Conservation (phyloP, 2,888 invertebrate genomes). For the Drosophila prolongata region DNA sequence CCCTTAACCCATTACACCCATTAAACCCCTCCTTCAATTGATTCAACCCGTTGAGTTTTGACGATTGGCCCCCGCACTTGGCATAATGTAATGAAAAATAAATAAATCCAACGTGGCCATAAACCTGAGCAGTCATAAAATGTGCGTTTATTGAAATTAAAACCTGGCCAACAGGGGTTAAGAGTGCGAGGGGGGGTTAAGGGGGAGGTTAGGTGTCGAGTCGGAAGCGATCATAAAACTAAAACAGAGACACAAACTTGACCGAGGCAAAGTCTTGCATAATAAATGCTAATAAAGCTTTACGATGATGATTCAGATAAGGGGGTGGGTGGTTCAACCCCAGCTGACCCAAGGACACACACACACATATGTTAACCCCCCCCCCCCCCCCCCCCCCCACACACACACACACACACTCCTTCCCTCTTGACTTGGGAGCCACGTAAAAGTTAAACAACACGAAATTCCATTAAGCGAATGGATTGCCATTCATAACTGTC, state of each 20-base stretch:
- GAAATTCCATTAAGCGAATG: conserved; percentile 76
- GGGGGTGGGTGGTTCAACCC: conserved; percentile 15
- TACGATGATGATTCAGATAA: conserved; percentile 50
- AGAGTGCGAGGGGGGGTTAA: not conserved
- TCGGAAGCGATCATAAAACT: conserved; percentile 59
- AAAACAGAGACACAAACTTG: conserved; percentile 49
- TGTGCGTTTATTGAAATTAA: conserved; percentile 68
- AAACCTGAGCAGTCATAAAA: conserved; percentile 56
- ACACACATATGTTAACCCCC: conserved; percentile 18
- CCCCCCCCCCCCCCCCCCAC: not conserved
- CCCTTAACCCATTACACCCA: conserved; percentile 10
- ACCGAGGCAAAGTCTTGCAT: conserved; percentile 63
- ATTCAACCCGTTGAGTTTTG: conserved; percentile 20
- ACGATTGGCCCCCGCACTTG: conserved; percentile 23
- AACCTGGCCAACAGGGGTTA: conserved; percentile 25
- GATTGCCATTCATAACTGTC: conserved; percentile 75
- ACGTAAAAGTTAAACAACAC: conserved; percentile 71
- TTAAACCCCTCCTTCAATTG: not conserved
- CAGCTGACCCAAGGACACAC: conserved; percentile 28
- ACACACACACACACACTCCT: not conserved
- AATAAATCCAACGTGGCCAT: conserved; percentile 37
- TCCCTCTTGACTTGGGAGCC: conserved; percentile 29
- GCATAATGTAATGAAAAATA: conserved; percentile 54
- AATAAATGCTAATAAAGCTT: conserved; percentile 82
- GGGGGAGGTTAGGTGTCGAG: conserved; percentile 49